Base-by-base conservation (phyloP, 2,888 invertebrate genomes). In the Oscheius sp. region DNA sequence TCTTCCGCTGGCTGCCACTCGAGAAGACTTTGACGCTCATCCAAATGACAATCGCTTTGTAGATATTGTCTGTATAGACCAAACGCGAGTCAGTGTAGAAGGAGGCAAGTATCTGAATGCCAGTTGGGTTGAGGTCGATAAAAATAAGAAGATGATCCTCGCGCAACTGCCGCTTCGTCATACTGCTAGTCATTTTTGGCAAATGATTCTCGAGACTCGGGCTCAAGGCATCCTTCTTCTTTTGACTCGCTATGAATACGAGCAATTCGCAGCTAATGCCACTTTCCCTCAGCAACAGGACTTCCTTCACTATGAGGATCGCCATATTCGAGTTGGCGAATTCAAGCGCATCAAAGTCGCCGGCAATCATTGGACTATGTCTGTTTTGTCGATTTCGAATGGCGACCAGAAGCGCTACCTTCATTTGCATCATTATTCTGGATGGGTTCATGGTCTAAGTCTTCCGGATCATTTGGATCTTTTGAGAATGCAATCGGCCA, bases 21-120 rank as follows among this genome's bases (percentile, higher is more conserved):
- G 69, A 5, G 31, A 20, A 2, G 61, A 17, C 39, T 69, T 63
- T 48, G 69, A 63, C 25, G 42, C 15, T n/a, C 46, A 69, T 37
- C 61, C 63, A 20, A 20, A 6, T 17, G 50, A 63, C n/a, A 69
- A 69, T 23, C 50, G 69, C 31, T 69, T 69, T 34, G 58, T 64
- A 63, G 78, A 80, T 45, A 70, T 78, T 31, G 63, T 78, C 34
- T 80, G 80, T 46, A 46, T 80, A 33, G 78, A 80, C 65, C 78
- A 78, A 61, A 76, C 78, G 6, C 73, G 78, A 31, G 80, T 80
- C 17, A 15, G 33, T 10, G 46, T 80, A 12, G 8, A 61, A 12
- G 45, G 50, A 8, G 55, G 57, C 5, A 15, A 27, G 2, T 78
- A 76, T 58, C 71, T 80, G 34, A 73, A 80, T 58, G 80, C 80